A percentile compares a stretch with the other conserved stretches of the same genome.
Evolutionary conservation across 2,888 invertebrate genomes (phyloP).

Genomic region (Ditylenchus weischeri): DNA sequence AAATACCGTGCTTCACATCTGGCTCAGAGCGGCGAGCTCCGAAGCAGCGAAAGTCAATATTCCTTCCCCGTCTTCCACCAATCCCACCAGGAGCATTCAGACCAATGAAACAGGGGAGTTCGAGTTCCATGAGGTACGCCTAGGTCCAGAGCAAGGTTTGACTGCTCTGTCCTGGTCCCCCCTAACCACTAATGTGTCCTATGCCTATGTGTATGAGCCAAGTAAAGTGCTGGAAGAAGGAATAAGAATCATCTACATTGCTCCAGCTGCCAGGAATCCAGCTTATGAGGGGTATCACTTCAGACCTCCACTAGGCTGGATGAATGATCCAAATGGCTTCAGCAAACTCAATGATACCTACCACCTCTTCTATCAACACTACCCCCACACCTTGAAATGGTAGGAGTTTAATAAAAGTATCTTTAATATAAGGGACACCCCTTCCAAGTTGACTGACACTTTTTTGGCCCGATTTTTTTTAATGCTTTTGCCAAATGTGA

Average conservation of each 20-base stretch:
- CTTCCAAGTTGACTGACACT: no score
- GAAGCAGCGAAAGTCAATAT: not conserved
- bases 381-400: conserved; percentile 23
- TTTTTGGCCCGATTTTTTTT: no score
- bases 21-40: conserved; percentile 5
- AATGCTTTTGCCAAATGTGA: no score
- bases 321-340: conserved; percentile 28
- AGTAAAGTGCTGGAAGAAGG: conserved; percentile 19
- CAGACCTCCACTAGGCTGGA: conserved; percentile 26
- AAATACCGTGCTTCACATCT: conserved; percentile 10
- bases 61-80: not conserved
- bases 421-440: no score
- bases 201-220: conserved; percentile 23
- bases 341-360: conserved; percentile 9
- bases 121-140: conserved; percentile 16
- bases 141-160: conserved; percentile 8
- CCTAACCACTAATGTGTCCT: conserved; percentile 15
- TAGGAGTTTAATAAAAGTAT: no score
- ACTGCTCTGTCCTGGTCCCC: conserved; percentile 17
- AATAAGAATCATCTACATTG: conserved; percentile 16
- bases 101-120: conserved; percentile 18
- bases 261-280: conserved; percentile 17
- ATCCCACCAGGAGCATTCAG: conserved; percentile 12
- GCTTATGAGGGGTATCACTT: conserved; percentile 20
- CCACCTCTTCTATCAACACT: conserved; percentile 25